A percentile compares a stretch with the other conserved stretches of the same genome.
Evolutionary conservation across 2,888 invertebrate species (phyloP).

Genomic region (Heliconius ethilla): DNA sequence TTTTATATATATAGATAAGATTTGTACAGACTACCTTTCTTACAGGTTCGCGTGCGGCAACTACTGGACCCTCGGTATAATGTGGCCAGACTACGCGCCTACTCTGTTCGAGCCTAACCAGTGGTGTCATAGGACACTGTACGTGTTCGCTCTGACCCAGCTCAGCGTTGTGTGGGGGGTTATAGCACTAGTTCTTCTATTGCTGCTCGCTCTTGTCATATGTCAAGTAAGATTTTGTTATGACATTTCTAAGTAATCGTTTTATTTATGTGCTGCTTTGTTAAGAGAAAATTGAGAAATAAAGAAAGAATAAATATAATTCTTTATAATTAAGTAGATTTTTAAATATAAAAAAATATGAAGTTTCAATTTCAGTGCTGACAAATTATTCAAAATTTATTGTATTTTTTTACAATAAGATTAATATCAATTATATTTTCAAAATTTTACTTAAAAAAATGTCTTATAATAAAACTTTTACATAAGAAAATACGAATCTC

Average conservation of each 20-base stretch:
- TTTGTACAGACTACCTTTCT: not conserved
- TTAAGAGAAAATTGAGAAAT: not conserved
- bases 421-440: not conserved
- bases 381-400: no score
- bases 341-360: no score
- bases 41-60: slow-evolving; percentile 87
- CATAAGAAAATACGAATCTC: not conserved
- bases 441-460: no score
- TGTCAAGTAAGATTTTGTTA: slow-evolving; percentile 79
- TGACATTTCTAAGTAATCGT: not conserved
- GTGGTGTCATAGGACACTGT: slow-evolving; percentile 90
- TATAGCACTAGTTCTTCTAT: slow-evolving; percentile 79
- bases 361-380: no score
- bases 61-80: slow-evolving; percentile 89
- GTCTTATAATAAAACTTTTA: not conserved
- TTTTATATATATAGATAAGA: no score
- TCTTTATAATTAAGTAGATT: no score
- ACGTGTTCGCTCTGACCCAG: slow-evolving; percentile 89
- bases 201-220: slow-evolving; percentile 83
- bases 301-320: not conserved
- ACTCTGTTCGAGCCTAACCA: slow-evolving; percentile 88
- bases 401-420: not conserved
- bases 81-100: slow-evolving; percentile 88
- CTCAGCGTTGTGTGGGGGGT: slow-evolving; percentile 86
- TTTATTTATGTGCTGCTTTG: not conserved